Percentiles rank a stretch among this genome's conserved stretches.
These are phyloP conservation scores for Acipenser transmontanus DNA, from an alignment of 2,797 vertebrate genomes.

Conservation along the genomic window DNA sequence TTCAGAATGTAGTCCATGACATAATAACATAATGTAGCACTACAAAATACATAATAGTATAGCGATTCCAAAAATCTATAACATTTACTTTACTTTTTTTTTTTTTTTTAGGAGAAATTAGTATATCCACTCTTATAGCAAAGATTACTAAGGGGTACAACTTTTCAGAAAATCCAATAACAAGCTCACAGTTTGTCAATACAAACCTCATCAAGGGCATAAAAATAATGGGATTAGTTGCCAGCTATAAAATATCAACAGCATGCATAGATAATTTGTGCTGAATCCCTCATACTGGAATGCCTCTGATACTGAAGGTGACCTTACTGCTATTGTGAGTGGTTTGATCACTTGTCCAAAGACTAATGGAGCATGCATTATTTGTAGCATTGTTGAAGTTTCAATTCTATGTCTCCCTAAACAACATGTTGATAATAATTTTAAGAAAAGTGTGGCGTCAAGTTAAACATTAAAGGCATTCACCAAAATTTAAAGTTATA, in stretches of 20 bases:
- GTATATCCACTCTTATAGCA: slow-evolving; percentile 20
- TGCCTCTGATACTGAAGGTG: slow-evolving; percentile 32
- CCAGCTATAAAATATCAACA: slow-evolving; percentile 34
- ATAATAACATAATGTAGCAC: too few species aligned
- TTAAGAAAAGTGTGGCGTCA: too few species aligned
- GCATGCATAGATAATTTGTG: slow-evolving; percentile 33
- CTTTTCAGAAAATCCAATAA: slow-evolving; percentile 27
- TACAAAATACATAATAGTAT: too few species aligned
- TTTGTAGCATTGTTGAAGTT: slow-evolving; percentile 22
- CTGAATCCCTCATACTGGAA: slow-evolving; percentile 26
- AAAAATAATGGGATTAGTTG: slow-evolving; percentile 40
- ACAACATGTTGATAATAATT: too few species aligned
- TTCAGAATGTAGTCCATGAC: too few species aligned
- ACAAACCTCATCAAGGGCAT: slow-evolving; percentile 33
- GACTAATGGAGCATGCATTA: slow-evolving; percentile 13
- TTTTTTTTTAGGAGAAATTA: not conserved
- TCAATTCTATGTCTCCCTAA: not conserved
- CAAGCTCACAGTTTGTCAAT: slow-evolving; percentile 35
- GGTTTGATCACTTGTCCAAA: slow-evolving; percentile 9
- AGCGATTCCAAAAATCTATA: too few species aligned
- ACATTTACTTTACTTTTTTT: too few species aligned
- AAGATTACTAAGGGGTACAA: slow-evolving; percentile 6
- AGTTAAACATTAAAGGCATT: too few species aligned
- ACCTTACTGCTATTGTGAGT: slow-evolving; percentile 24
- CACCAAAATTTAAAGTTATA: too few species aligned